Evolutionary conservation across 1,140 invertebrate species (phyloP).

Genomic region (Tetranychus urticae): DNA sequence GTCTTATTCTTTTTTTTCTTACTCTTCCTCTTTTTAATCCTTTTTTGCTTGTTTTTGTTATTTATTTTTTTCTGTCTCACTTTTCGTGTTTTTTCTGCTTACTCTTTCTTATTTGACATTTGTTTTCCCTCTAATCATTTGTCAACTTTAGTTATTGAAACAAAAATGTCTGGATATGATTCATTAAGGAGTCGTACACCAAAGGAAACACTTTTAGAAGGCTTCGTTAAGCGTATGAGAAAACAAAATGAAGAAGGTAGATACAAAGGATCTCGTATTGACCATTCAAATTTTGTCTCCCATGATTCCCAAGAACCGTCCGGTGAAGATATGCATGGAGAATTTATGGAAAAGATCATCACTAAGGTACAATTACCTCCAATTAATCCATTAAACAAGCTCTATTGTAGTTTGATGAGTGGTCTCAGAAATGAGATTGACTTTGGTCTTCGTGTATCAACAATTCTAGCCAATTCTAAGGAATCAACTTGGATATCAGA

Average conservation of each 20-base stretch:
- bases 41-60: neutral
- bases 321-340: no score
- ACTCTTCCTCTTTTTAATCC: neutral
- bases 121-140: neutral
- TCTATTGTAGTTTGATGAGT: slow-evolving; percentile 66
- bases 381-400: slow-evolving; percentile 21
- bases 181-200: no score
- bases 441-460: slow-evolving; percentile 90
- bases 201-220: no score
- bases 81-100: slow-evolving; percentile 19
- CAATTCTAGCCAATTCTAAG: slow-evolving; percentile 47
- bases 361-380: no score
- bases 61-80: slow-evolving; percentile 20
- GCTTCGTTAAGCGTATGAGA: no score
- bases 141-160: no score
- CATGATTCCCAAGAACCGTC: no score
- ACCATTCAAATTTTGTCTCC: no score
- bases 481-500: slow-evolving; percentile 3
- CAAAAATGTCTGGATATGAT: no score
- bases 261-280: no score
- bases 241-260: no score
- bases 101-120: neutral
- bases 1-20: neutral
- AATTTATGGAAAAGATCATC: no score
- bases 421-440: slow-evolving; percentile 96